Percentiles rank a stretch among this genome's conserved stretches.
These are phyloP conservation scores for Gallirallus australis DNA, from an alignment of 2,797 vertebrate genomes.

Conservation along the genomic window DNA sequence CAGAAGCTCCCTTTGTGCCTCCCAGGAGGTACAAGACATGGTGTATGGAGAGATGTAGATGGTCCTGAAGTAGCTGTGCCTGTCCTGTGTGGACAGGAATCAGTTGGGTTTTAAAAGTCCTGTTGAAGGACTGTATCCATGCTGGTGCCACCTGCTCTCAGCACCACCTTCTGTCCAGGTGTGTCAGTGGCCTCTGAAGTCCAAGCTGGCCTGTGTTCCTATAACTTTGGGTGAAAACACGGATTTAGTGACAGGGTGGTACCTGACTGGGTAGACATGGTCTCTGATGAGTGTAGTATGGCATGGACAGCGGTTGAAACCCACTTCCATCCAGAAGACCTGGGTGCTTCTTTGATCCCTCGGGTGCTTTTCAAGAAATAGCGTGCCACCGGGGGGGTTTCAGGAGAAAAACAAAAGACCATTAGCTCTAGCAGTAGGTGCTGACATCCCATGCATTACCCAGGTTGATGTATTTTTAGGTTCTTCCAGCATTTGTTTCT, in stretches of 20 bases:
- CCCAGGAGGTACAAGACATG: background rate
- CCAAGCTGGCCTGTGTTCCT: background rate
- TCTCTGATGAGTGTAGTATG: background rate
- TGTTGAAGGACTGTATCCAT: rapidly evolving
- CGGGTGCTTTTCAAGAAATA: background rate
- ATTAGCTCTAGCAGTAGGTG: background rate
- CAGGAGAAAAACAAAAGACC: background rate
- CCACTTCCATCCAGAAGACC: background rate
- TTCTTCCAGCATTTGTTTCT: background rate
- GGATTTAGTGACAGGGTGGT: background rate
- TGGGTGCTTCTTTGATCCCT: background rate
- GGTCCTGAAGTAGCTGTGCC: background rate
- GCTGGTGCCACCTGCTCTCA: background rate
- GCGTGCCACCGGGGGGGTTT: background rate
- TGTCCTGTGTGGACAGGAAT: background rate
- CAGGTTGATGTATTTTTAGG: background rate
- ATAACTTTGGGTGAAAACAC: background rate
- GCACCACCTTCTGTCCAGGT: background rate
- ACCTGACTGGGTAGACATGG: background rate
- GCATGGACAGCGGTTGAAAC: background rate
- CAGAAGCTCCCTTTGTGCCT: background rate
- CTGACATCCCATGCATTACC: background rate
- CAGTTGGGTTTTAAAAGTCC: background rate
- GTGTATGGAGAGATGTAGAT: background rate
- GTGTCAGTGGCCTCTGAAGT: background rate